phyloP scores from a whole-genome alignment of 2,113 vertebrate genomes.

The Tupaia tana region DNA sequence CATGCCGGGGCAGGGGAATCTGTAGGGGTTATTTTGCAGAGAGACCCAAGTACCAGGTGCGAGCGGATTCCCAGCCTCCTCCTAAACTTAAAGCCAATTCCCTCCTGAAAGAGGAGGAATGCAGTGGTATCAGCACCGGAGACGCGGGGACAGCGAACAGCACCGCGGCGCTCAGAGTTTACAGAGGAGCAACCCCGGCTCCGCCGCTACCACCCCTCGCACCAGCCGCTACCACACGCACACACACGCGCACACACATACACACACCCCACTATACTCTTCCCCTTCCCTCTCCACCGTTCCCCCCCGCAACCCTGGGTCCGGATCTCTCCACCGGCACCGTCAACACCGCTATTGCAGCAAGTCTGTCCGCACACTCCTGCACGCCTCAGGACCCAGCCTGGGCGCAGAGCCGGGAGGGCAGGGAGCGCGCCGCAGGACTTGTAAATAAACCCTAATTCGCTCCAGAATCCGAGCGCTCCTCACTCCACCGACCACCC shows the following conservation, averaged over 20 bases:
- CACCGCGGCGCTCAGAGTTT: constrained; percentile 64
- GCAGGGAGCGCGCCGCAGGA: constrained; percentile 57
- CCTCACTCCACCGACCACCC: neutral
- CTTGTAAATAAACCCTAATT: constrained; percentile 50
- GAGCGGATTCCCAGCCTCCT: neutral
- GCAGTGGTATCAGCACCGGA: constrained; percentile 68
- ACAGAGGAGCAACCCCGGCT: constrained; percentile 54
- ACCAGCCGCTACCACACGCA: neutral
- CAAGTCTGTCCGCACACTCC: constrained; percentile 81
- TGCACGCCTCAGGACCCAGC: constrained; percentile 69
- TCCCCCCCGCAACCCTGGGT: neutral
- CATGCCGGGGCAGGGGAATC: constrained; percentile 58
- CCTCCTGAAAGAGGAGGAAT: constrained; percentile 74
- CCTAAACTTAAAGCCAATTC: constrained; percentile 83
- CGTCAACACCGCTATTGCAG: constrained; percentile 75
- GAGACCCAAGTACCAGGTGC: constrained; percentile 66
- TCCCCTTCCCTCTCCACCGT: neutral
- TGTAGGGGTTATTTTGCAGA: constrained; percentile 43
- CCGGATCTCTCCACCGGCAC: constrained; percentile 57
- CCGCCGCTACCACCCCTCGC: neutral
- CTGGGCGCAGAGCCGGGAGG: constrained; percentile 26
- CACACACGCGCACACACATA: neutral
- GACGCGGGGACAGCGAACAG: constrained; percentile 73
- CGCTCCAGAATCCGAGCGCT: constrained; percentile 5
- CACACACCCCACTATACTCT: neutral